phyloP scores from a whole-genome alignment of 2,888 invertebrate genomes.

The Athrips mouffetella region DNA sequence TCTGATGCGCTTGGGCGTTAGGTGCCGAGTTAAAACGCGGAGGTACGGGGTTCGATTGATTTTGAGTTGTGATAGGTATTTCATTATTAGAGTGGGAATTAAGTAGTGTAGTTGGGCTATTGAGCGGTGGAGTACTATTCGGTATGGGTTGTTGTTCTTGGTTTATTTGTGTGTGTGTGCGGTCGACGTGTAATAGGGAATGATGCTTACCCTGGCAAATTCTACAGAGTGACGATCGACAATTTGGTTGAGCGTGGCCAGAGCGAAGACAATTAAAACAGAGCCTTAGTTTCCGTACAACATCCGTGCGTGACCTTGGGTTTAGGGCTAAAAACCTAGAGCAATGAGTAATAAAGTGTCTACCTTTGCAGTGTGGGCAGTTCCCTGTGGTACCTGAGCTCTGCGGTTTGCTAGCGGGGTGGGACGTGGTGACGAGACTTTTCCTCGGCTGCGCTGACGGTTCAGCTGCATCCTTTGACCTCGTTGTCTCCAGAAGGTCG shows the following conservation, averaged over 20 bases:
- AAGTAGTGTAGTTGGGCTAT: not conserved
- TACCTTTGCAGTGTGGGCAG: slow-evolving; percentile 7
- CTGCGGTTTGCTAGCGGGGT: no score
- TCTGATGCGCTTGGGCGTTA: not conserved
- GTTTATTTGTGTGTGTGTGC: not conserved
- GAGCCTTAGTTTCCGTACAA: not conserved
- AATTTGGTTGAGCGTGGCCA: slow-evolving; percentile 12
- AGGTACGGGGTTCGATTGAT: not conserved
- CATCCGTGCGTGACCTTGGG: not conserved
- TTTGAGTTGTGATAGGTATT: no score
- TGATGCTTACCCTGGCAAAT: slow-evolving; percentile 18
- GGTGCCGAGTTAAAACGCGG: no score
- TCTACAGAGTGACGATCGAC: slow-evolving; percentile 12
- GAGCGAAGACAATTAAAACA: slow-evolving; percentile 17
- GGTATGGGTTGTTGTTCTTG: no score
- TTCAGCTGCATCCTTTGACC: not conserved
- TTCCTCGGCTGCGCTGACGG: not conserved
- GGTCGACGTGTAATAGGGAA: slow-evolving; percentile 11
- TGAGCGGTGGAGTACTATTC: not conserved
- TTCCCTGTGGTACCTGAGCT: not conserved
- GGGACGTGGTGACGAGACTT: slow-evolving; percentile 2
- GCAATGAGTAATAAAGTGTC: slow-evolving; percentile 6
- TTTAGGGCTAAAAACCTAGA: slow-evolving; percentile 9
- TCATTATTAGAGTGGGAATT: not conserved
- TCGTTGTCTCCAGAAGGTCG: not conserved